A percentile compares a stretch with the other conserved stretches of the same genome.
Evolutionary conservation across 2,888 invertebrate species (phyloP).

Genomic region (Lypha dubia): DNA sequence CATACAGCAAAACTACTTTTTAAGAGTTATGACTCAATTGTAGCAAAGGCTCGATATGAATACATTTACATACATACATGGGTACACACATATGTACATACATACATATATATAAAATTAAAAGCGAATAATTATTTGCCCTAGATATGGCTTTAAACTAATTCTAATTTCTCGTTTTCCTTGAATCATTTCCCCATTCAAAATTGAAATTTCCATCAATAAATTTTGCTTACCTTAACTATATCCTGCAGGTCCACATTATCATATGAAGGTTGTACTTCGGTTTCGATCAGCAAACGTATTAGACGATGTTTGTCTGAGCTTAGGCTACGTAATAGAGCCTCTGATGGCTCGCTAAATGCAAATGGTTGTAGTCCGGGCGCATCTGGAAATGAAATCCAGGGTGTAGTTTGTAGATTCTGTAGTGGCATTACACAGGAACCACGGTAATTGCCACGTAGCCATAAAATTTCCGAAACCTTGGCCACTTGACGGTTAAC

Average conservation of each 20-base stretch:
- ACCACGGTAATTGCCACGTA: slow-evolving; percentile 81
- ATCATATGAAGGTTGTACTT: slow-evolving; percentile 76
- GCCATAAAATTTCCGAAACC: slow-evolving; percentile 83
- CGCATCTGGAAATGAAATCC: slow-evolving; percentile 84
- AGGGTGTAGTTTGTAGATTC: slow-evolving; percentile 84
- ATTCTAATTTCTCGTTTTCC: not conserved
- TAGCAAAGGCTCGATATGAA: not conserved
- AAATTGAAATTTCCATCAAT: slow-evolving; percentile 43
- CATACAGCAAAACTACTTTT: not conserved
- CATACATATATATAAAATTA: not conserved
- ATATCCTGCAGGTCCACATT: slow-evolving; percentile 53
- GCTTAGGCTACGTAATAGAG: slow-evolving; percentile 64
- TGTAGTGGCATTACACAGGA: slow-evolving; percentile 83
- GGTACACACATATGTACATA: not conserved
- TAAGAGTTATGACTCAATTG: too few relatives aligned
- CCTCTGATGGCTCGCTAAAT: slow-evolving; percentile 74
- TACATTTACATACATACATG: not conserved
- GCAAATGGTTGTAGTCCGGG: slow-evolving; percentile 82
- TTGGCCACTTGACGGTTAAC: slow-evolving; percentile 81
- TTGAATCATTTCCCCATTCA: slow-evolving; percentile 5
- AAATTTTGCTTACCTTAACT: slow-evolving; percentile 64
- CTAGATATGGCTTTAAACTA: slow-evolving; percentile 9
- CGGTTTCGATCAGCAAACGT: slow-evolving; percentile 81
- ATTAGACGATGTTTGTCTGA: slow-evolving; percentile 74
- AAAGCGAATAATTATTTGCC: not conserved